These are phyloP conservation scores for Entomobrya proxima DNA, from an alignment of 2,888 invertebrate genomes.

Conservation along the genomic window DNA sequence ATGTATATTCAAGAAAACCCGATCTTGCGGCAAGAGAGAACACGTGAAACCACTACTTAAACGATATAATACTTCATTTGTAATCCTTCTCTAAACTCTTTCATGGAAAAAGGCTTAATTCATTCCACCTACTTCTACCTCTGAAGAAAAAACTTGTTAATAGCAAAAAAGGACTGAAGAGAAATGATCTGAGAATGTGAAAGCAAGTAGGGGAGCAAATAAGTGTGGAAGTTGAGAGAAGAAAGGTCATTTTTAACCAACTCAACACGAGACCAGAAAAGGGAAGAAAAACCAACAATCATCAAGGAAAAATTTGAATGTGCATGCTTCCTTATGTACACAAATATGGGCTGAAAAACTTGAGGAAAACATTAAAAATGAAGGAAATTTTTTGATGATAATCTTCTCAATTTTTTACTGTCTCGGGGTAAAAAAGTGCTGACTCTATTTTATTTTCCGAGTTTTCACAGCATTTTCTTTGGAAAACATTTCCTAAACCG, in stretches of 20 bases:
- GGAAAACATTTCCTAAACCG: not conserved
- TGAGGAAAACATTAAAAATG: constrained; percentile 4
- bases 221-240: constrained; percentile 63
- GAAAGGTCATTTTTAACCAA: constrained; percentile 61
- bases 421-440: not conserved
- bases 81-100: not conserved
- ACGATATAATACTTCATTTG: constrained; percentile 32
- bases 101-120: not conserved
- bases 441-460: not conserved
- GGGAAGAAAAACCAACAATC: constrained; percentile 20
- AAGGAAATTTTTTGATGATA: constrained; percentile 46
- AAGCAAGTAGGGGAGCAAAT: constrained; percentile 59
- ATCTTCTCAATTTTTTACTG: constrained; percentile 50
- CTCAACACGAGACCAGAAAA: constrained; percentile 48
- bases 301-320: constrained; percentile 26
- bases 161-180: constrained; percentile 30
- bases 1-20: not conserved
- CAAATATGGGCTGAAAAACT: not conserved
- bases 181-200: constrained; percentile 60
- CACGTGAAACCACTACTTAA: constrained; percentile 25
- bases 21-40: constrained; percentile 13
- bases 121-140: not conserved
- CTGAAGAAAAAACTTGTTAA: not conserved
- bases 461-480: not conserved
- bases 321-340: not conserved